Evolutionary conservation across 2,113 vertebrate genomes (phyloP).

Genomic region (Emberiza fucata): DNA sequence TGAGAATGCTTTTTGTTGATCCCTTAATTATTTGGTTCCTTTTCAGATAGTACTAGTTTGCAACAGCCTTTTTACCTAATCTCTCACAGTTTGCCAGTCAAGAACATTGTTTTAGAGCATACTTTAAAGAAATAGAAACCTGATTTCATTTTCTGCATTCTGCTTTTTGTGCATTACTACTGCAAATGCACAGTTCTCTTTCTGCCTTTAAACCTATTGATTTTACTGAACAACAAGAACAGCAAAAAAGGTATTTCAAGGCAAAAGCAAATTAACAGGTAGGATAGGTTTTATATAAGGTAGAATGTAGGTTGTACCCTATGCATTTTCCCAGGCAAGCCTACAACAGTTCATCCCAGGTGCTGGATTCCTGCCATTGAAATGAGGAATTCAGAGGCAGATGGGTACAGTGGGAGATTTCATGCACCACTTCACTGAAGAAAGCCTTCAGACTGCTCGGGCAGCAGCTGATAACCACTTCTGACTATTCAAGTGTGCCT

Average conservation of each 20-base stretch:
- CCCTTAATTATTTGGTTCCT: neutral
- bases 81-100: neutral
- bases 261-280: neutral
- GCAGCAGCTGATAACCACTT: neutral
- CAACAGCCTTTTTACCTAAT: neutral
- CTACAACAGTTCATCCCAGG: neutral
- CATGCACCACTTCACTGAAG: neutral
- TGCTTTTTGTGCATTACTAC: neutral
- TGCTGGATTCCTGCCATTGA: neutral
- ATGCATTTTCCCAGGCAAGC: neutral
- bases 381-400: neutral
- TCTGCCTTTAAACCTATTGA: neutral
- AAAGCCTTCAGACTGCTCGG: neutral
- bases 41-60: neutral
- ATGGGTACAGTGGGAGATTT: neutral
- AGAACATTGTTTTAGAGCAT: neutral
- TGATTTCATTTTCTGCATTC: neutral
- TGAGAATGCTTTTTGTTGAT: neutral
- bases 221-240: neutral
- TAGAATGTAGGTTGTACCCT: neutral
- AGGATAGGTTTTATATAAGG: neutral
- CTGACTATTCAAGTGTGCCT: neutral
- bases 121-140: neutral
- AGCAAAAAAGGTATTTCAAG: neutral
- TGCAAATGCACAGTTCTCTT: fast-evolving